Base-by-base conservation (phyloP, 2,113 vertebrate genomes). In the Lanius ludovicianus region DNA sequence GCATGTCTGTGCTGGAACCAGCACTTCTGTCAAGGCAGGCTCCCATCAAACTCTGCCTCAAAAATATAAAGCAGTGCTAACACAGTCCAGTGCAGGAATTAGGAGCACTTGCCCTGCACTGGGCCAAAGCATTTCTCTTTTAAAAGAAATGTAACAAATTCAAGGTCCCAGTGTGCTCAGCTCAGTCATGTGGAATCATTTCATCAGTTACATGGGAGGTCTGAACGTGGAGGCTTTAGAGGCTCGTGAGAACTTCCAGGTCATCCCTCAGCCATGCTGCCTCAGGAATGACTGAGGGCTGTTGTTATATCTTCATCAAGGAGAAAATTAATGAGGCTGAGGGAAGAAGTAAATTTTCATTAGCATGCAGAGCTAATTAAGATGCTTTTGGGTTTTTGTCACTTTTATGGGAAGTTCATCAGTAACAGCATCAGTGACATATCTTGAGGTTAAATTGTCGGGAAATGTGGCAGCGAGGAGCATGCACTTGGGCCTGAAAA, bases 311-410 rank as follows among this genome's bases (percentile, higher is more conserved):
- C 50, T 67, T 41, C 62, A 76, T 44, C 63, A 63, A 77, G 55
- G 78, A 90, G 77, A 65, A 83, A 80, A 94, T 84, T 87, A 93
- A 89, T 82, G 69, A 89, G 46, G n/a, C 62, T 73, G 15, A 62
- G 39, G 42, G 23, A 78, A 60, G 56, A 24, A 0, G 11, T 52
- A 23, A 11, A 33, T n/a, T 73, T 87, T 47, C 67, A 80, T 95
- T 88, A 91, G 42, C 75, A 77, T 27, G 7, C 15, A 12, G 37
- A 35, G 50, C 57, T 94, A 70, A 79, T 73, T 69, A 62, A 65
- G 76, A 33, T 15, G 4, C 30, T 69, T 89, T 20, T 41, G 53
- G 8, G 7, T 87, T 89, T 89, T 92, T 87, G 81, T 67, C 70
- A 49, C 59, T 88, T 88, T 13, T 56, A 28, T 33, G 64, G 35